A percentile compares a stretch with the other conserved stretches of the same genome.
These are phyloP conservation scores for Mesaphorura yosii DNA, from an alignment of 1,140 invertebrate genomes.

Conservation along the genomic window DNA sequence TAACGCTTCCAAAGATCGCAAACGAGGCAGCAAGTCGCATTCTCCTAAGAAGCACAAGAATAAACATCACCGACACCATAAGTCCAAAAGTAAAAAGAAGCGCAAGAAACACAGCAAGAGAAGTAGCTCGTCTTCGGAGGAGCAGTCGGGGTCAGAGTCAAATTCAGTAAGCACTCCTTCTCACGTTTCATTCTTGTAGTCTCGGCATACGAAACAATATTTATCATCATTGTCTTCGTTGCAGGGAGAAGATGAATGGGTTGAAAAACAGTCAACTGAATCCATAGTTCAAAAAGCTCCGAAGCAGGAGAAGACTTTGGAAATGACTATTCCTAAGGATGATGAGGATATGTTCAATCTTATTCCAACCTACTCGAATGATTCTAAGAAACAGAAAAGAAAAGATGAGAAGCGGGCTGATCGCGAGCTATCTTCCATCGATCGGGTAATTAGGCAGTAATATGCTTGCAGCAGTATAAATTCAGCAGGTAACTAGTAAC, in stretches of 20 bases:
- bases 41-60: slow-evolving; percentile 29
- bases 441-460: slow-evolving; percentile 33
- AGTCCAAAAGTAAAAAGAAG: slow-evolving; percentile 33
- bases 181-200: too few species aligned
- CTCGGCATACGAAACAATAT: too few species aligned
- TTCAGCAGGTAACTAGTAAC: neutral
- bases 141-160: too few species aligned
- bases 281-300: neutral
- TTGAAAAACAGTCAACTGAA: slow-evolving; percentile 24
- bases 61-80: slow-evolving; percentile 33
- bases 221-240: too few species aligned
- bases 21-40: too few species aligned
- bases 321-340: slow-evolving; percentile 14
- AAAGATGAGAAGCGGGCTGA: slow-evolving; percentile 40
- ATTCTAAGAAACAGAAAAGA: slow-evolving; percentile 35
- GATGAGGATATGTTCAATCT: slow-evolving; percentile 43
- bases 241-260: slow-evolving; percentile 42
- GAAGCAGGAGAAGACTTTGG: slow-evolving; percentile 37
- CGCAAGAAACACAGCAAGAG: slow-evolving; percentile 21
- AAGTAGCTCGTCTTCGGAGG: too few species aligned
- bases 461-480: too few species aligned
- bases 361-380: slow-evolving; percentile 36
- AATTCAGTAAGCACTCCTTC: too few species aligned
- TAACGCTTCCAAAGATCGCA: too few species aligned
- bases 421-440: slow-evolving; percentile 39